These are phyloP conservation scores for Tetanocera ferruginea DNA, from an alignment of 2,888 invertebrate species.

Conservation along the genomic window DNA sequence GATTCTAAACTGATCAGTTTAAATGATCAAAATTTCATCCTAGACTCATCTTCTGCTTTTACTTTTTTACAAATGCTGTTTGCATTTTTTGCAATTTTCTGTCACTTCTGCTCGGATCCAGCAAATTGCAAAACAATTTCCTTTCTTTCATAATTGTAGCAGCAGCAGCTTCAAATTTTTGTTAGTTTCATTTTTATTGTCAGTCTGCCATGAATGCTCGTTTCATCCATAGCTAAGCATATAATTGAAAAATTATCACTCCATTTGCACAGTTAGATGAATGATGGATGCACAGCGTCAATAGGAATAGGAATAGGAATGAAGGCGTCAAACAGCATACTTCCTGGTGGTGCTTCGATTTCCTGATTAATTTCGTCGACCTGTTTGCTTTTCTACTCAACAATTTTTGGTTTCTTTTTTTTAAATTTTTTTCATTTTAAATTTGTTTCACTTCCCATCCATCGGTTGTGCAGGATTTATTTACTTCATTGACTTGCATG, in stretches of 20 bases:
- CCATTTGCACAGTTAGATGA: neutral
- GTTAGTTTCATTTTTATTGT: neutral
- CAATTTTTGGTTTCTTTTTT: neutral
- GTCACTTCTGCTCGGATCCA: neutral
- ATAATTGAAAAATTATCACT: constrained; percentile 27
- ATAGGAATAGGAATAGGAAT: neutral
- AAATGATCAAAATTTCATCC: no score
- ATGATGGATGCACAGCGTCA: neutral
- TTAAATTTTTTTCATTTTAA: neutral
- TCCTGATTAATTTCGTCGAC: constrained; percentile 34
- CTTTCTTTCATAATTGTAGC: constrained; percentile 27
- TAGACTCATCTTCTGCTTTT: no score
- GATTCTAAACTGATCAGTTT: no score
- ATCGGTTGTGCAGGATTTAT: neutral
- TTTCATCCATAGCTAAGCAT: neutral
- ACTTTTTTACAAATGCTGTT: neutral
- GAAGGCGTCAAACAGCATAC: neutral
- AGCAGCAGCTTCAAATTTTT: neutral
- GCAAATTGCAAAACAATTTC: constrained; percentile 30
- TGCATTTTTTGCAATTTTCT: neutral
- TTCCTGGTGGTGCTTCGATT: constrained; percentile 35
- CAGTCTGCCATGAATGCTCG: neutral
- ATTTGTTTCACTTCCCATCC: neutral
- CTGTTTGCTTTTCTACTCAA: constrained; percentile 18
- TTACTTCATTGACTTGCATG: neutral